Evolutionary conservation across 2,888 invertebrate species (phyloP).

Genomic region (Lochmaea capreae): DNA sequence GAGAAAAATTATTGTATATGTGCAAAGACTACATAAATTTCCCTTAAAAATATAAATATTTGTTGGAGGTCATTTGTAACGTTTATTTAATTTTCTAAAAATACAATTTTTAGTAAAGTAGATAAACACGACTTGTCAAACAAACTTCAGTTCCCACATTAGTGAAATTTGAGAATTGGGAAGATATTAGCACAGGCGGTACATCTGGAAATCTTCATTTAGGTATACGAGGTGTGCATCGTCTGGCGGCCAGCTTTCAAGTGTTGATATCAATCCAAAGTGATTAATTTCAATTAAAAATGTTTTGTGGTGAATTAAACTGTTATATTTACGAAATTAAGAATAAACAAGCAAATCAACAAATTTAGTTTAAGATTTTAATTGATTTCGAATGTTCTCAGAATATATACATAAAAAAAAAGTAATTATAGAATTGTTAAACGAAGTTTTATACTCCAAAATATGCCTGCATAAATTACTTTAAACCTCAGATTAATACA

Average conservation of each 20-base stretch:
- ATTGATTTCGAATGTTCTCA: neutral
- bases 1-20: constrained; percentile 45
- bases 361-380: neutral
- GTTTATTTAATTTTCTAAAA: constrained; percentile 48
- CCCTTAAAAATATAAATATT: constrained; percentile 46
- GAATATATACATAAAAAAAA: neutral
- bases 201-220: constrained; percentile 24
- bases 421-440: no score
- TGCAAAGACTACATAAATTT: constrained; percentile 41
- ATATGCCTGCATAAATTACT: no score
- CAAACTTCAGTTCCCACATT: constrained; percentile 36
- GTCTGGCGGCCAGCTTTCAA: neutral
- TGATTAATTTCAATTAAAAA: neutral
- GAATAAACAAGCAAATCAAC: neutral
- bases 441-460: no score
- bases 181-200: constrained; percentile 14
- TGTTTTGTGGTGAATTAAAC: neutral
- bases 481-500: no score
- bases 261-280: neutral
- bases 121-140: constrained; percentile 47
- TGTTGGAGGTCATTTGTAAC: constrained; percentile 43
- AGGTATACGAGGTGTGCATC: constrained; percentile 7
- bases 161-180: constrained; percentile 18
- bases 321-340: neutral
- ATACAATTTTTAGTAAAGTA: constrained; percentile 45